Percentiles rank a stretch among this genome's conserved stretches.
Evolutionary conservation across 1,140 invertebrate genomes (phyloP).

Genomic region (Drosophila mayri): DNA sequence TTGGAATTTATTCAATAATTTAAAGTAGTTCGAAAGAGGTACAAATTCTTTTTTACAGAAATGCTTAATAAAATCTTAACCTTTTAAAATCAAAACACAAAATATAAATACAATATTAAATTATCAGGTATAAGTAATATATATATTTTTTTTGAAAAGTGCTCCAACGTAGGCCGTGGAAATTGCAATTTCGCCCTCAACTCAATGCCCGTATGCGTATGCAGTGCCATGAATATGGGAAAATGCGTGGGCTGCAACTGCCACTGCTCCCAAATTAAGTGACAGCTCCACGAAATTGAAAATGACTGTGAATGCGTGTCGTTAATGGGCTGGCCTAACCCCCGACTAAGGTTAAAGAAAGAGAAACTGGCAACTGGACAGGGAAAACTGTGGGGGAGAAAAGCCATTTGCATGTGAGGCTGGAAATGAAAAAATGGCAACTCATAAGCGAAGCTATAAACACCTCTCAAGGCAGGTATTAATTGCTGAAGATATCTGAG

Average conservation of each 20-base stretch:
- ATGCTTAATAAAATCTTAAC: neutral
- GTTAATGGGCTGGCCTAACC: conserved; percentile 73
- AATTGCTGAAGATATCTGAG: neutral
- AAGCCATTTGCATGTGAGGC: conserved; percentile 53
- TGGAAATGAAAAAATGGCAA: conserved; percentile 14
- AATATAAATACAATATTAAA: neutral
- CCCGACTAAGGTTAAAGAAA: conserved; percentile 57
- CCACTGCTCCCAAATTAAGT: conserved; percentile 80
- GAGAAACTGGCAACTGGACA: conserved; percentile 55
- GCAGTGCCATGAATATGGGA: conserved; percentile 4
- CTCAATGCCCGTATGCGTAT: conserved; percentile 22
- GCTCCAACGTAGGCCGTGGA: conserved; percentile 53
- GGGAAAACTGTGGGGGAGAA: conserved; percentile 25
- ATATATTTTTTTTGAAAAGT: neutral
- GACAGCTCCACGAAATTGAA: conserved; percentile 77
- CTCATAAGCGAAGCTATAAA: conserved; percentile 19
- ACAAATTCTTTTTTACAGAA: neutral
- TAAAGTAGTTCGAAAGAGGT: neutral
- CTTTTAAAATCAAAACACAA: neutral
- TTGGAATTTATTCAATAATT: neutral
- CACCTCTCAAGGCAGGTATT: conserved; percentile 10
- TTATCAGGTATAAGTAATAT: neutral
- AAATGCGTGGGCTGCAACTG: conserved; percentile 54
- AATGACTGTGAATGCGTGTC: conserved; percentile 71
- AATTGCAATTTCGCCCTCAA: conserved; percentile 66